phyloP scores from a whole-genome alignment of 2,113 vertebrate genomes.

The Hystrix brachyura region DNA sequence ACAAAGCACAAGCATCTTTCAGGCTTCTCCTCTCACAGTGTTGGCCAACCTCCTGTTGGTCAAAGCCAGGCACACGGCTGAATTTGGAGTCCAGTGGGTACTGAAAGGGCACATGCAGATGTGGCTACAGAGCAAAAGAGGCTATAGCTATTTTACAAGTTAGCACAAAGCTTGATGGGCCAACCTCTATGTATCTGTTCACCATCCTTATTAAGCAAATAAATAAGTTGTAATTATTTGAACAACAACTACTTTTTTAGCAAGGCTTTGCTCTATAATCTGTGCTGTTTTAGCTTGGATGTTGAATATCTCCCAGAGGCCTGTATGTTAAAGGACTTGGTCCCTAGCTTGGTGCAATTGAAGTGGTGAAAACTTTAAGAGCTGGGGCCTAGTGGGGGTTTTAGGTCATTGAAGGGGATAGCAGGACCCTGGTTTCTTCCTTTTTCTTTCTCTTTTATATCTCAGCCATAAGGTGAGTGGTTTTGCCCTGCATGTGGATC shows the following conservation, averaged over 20 bases:
- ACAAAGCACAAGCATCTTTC: background rate
- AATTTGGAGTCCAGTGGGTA: background rate
- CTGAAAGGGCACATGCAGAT: fast-evolving
- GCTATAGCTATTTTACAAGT: background rate
- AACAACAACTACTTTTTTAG: background rate
- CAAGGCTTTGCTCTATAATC: background rate
- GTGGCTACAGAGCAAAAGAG: background rate
- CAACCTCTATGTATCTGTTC: background rate
- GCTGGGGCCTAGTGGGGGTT: no score
- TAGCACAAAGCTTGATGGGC: background rate
- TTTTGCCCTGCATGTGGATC: background rate
- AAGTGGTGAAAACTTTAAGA: background rate
- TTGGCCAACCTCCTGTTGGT: background rate
- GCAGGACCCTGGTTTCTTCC: background rate
- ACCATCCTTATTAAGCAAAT: background rate
- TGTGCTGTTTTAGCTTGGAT: background rate
- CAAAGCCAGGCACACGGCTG: background rate
- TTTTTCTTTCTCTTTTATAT: background rate
- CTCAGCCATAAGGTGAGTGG: background rate
- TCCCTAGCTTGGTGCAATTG: background rate
- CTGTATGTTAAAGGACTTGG: background rate
- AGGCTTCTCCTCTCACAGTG: background rate
- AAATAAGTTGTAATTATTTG: background rate
- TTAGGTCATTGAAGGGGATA: background rate
- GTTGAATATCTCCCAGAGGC: background rate